These are phyloP conservation scores for Drosophila niveifrons DNA, from an alignment of 2,888 invertebrate genomes.

Conservation along the genomic window DNA sequence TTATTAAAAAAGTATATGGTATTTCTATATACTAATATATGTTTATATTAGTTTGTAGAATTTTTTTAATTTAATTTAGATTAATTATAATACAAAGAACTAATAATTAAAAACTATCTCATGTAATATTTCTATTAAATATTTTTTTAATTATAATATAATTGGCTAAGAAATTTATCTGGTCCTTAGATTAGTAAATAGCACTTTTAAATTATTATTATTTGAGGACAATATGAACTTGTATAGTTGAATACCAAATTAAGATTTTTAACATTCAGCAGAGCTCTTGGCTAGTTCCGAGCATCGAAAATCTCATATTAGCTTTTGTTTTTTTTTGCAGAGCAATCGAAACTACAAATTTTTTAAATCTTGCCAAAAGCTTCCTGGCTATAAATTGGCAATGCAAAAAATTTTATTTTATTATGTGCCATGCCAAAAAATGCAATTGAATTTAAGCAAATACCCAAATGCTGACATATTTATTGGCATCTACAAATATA, in stretches of 20 bases:
- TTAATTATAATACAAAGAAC: too few relatives aligned
- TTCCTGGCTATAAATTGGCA: slow-evolving; percentile 33
- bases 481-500: slow-evolving; percentile 36
- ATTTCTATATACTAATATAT: too few relatives aligned
- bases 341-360: slow-evolving; percentile 10
- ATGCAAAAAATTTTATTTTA: slow-evolving; percentile 36
- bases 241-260: slow-evolving; percentile 5
- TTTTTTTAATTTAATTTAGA: too few relatives aligned
- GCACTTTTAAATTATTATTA: too few relatives aligned
- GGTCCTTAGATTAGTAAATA: too few relatives aligned
- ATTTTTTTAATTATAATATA: too few relatives aligned
- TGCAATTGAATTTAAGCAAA: slow-evolving; percentile 68
- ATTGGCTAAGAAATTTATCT: too few relatives aligned
- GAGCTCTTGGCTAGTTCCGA: slow-evolving; percentile 8
- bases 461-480: slow-evolving; percentile 51
- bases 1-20: too few relatives aligned
- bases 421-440: slow-evolving; percentile 54
- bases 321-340: slow-evolving; percentile 22
- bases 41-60: too few relatives aligned
- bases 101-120: too few relatives aligned
- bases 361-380: slow-evolving; percentile 38
- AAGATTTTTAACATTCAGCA: neutral
- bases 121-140: too few relatives aligned
- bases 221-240: too few relatives aligned
- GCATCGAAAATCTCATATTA: slow-evolving; percentile 1